Percentiles rank a stretch among this genome's conserved stretches.
phyloP scores from a whole-genome alignment of 2,113 vertebrate species.

The Tympanuchus pallidicinctus region DNA sequence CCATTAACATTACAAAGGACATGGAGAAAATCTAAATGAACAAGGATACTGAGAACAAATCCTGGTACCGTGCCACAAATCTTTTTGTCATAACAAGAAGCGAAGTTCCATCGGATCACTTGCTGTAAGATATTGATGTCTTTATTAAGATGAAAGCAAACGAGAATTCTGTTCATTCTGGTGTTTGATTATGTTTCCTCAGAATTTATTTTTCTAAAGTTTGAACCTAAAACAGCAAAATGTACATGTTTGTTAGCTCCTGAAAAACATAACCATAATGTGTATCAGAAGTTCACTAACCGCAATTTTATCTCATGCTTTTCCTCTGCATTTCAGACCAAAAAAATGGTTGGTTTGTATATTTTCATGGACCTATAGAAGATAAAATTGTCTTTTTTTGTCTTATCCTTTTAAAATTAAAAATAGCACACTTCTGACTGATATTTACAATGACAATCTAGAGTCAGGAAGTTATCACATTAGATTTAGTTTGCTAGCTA shows the following conservation, averaged over 20 bases:
- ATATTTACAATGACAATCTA: background rate
- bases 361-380: background rate
- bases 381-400: background rate
- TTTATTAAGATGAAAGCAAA: background rate
- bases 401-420: background rate
- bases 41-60: background rate
- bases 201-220: background rate
- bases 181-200: background rate
- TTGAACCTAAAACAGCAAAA: background rate
- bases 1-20: background rate
- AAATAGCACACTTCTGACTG: background rate
- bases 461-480: background rate
- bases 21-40: background rate
- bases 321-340: background rate
- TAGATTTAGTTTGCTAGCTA: background rate
- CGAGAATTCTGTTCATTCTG: background rate
- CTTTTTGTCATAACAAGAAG: background rate
- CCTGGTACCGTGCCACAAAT: accelerated
- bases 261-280: background rate
- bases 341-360: background rate
- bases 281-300: background rate
- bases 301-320: background rate
- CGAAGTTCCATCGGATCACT: accelerated
- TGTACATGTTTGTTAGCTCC: background rate
- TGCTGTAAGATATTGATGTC: background rate